phyloP scores from a whole-genome alignment of 2,888 invertebrate species.

The Heteropelma amictum region DNA sequence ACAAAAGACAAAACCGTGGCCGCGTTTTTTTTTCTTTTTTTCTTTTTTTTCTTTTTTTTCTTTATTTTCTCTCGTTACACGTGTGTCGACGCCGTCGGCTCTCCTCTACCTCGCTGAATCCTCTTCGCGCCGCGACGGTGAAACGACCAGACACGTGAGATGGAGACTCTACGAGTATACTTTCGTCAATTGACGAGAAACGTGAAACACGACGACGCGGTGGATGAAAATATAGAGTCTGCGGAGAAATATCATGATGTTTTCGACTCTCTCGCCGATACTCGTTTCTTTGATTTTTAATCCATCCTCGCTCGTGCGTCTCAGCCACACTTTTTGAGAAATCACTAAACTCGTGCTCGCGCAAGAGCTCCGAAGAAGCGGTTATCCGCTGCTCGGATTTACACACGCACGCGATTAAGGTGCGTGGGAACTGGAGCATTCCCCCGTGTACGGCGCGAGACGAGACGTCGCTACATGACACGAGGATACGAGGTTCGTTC shows the following conservation, averaged over 20 bases:
- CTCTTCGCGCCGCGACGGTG: neutral
- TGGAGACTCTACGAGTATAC: neutral
- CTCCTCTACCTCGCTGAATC: slow-evolving; percentile 28
- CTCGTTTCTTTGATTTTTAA: no score
- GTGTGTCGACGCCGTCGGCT: slow-evolving; percentile 40
- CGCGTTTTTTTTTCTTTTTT: neutral
- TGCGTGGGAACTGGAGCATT: slow-evolving; percentile 75
- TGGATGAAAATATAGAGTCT: no score
- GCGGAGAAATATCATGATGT: no score
- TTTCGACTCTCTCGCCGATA: no score
- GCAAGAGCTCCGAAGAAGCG: no score
- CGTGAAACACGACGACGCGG: no score
- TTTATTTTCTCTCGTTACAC: slow-evolving; percentile 8
- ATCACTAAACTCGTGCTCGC: no score
- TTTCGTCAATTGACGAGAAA: no score
- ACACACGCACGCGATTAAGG: slow-evolving; percentile 49
- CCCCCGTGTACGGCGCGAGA: slow-evolving; percentile 56
- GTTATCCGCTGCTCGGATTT: neutral
- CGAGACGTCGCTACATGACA: no score
- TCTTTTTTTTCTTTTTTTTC: slow-evolving; percentile 10
- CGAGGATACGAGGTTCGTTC: no score
- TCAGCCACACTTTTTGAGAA: no score
- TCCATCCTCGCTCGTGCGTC: no score
- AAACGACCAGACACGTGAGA: neutral
- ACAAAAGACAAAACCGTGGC: slow-evolving; percentile 58